Evolutionary conservation across 1,140 invertebrate genomes (phyloP), one percentile per base, ranked within the genome.

Genomic region (Piezodorus guildinii): DNA sequence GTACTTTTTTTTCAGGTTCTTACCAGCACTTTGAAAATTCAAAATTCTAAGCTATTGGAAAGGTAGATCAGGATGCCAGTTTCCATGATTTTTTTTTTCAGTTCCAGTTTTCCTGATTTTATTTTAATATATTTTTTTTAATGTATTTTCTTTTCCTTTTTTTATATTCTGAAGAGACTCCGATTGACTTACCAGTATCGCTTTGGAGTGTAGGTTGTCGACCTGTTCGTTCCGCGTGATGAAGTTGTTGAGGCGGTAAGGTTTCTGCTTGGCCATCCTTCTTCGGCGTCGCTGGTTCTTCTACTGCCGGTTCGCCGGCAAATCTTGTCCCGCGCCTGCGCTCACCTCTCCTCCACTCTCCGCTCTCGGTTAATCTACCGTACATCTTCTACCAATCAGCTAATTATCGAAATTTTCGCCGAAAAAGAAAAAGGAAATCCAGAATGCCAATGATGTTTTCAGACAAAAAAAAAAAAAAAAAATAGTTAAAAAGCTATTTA

Each of bases 261-360:
- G 52, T 15, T 23, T 56, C 19, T 56, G 52, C 52, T 56, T 56
- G 52, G 52, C 52, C 52, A 56, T 56, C 52, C 52, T 56, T 21
- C 52, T 56, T 23, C 17, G 17, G 6, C 8, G 52, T 16, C 21
- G 52, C 19, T 23, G 23, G 17, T 56, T 56, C 52, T 56, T 56
- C 52, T 23, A 56, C 52, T 56, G 52, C 4, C 23, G 19, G 52
- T 8, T 5, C 23, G 19, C 4, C 19, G 17, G 52, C 52, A 16
- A 25, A 15, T 56, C 23, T 23, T 21, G 23, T 39, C 19, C 19
- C 52, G 52, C 52, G 52, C 52, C 46, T 49, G 52, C 52, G 19
- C 23, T 23, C 52, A 6, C 21, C 23, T 23, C 46, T 19, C 46
- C 14, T 25, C 52, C 52, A 19, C 52, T 56, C 17, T 25, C 4